Percentiles rank a stretch among this genome's conserved stretches.
These are phyloP conservation scores for Onchidella celtica DNA, from an alignment of 2,888 invertebrate species.

Conservation along the genomic window DNA sequence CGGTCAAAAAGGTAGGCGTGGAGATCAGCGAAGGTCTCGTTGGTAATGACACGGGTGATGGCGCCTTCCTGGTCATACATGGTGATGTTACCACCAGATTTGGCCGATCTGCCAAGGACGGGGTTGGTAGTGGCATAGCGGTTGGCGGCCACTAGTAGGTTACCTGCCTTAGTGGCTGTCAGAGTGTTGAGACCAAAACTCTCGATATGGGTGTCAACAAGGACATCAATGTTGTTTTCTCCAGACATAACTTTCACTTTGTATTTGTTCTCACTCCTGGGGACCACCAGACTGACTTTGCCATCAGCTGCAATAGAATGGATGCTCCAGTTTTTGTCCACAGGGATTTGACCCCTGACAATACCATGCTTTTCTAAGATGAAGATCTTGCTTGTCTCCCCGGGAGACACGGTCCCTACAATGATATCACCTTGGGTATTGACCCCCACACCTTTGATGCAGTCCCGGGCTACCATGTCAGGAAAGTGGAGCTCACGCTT, in stretches of 20 bases:
- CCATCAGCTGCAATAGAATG: conserved; percentile 72
- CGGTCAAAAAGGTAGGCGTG: conserved; percentile 67
- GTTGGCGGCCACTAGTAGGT: conserved; percentile 68
- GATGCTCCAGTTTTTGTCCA: conserved; percentile 68
- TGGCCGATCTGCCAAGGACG: conserved; percentile 65
- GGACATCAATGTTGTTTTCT: conserved; percentile 64
- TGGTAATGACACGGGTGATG: conserved; percentile 65
- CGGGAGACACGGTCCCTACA: conserved; percentile 64
- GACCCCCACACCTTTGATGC: conserved; percentile 70
- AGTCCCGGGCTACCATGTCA: conserved; percentile 65
- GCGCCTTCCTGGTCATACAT: conserved; percentile 65
- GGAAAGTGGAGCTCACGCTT: conserved; percentile 65
- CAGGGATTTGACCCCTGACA: conserved; percentile 66
- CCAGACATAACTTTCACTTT: conserved; percentile 71
- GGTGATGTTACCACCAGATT: conserved; percentile 70
- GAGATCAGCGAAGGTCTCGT: conserved; percentile 65
- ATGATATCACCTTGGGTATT: conserved; percentile 65
- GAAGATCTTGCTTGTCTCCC: conserved; percentile 64
- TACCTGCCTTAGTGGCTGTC: conserved; percentile 64
- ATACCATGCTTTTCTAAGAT: conserved; percentile 72
- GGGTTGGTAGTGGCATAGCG: conserved; percentile 65
- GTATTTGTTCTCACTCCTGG: conserved; percentile 72
- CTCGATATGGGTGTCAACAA: conserved; percentile 68
- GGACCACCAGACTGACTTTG: conserved; percentile 66
- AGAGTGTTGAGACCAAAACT: conserved; percentile 71